A percentile compares a stretch with the other conserved stretches of the same genome.
phyloP scores from a whole-genome alignment of 2,888 invertebrate species.

The Hypselothyrea guttata region DNA sequence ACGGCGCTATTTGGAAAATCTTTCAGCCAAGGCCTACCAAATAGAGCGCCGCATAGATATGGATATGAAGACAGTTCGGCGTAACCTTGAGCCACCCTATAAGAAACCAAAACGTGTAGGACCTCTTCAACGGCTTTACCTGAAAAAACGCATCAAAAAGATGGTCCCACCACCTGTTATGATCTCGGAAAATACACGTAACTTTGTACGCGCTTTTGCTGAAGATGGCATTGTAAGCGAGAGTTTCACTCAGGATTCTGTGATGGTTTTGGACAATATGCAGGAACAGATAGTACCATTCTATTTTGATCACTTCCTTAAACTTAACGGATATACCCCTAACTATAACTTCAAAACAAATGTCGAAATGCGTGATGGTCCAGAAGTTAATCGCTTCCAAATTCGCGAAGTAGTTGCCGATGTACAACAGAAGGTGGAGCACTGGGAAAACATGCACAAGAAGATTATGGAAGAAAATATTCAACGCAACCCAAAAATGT shows the following conservation, averaged over 20 bases:
- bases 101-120: slow-evolving; percentile 64
- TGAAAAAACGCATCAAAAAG: slow-evolving; percentile 58
- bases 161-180: slow-evolving; percentile 32
- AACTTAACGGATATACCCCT: slow-evolving; percentile 79
- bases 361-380: slow-evolving; percentile 78
- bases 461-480: slow-evolving; percentile 80
- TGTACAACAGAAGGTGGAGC: slow-evolving; percentile 62
- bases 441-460: slow-evolving; percentile 70
- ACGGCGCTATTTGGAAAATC: slow-evolving; percentile 62
- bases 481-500: slow-evolving; percentile 78
- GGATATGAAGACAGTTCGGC: slow-evolving; percentile 78
- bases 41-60: slow-evolving; percentile 78
- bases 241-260: slow-evolving; percentile 58
- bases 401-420: slow-evolving; percentile 65
- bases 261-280: slow-evolving; percentile 67
- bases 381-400: slow-evolving; percentile 68
- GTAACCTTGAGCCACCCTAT: slow-evolving; percentile 78
- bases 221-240: slow-evolving; percentile 64
- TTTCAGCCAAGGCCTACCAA: slow-evolving; percentile 76
- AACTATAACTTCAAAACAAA: slow-evolving; percentile 81
- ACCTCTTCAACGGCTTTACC: slow-evolving; percentile 66
- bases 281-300: slow-evolving; percentile 81
- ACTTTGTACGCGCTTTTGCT: slow-evolving; percentile 79
- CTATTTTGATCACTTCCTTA: slow-evolving; percentile 81
- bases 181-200: slow-evolving; percentile 73